Evolutionary conservation across 2,888 invertebrate genomes (phyloP).

Genomic region (Hofmannophila pseudospretella): DNA sequence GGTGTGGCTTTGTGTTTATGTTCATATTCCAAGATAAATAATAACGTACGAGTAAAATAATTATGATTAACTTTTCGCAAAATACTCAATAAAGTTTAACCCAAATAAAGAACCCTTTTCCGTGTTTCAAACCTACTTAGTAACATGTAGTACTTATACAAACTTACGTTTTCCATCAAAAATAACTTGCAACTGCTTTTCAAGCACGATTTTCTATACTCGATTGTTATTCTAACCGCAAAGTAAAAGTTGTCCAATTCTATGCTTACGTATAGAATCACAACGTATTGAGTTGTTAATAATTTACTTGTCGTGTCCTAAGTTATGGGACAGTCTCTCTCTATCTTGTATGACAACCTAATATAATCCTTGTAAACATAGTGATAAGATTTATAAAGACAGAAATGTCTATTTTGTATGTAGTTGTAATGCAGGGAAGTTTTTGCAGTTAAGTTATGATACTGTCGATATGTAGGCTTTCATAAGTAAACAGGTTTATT

Average conservation of each 20-base stretch:
- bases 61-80: no score
- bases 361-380: not conserved
- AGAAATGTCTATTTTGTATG: not conserved
- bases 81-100: no score
- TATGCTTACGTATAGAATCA: slow-evolving; percentile 16
- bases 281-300: slow-evolving; percentile 25
- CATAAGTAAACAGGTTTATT: no score
- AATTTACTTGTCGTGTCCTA: slow-evolving; percentile 21
- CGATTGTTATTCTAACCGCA: not conserved
- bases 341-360: slow-evolving; percentile 3
- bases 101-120: not conserved
- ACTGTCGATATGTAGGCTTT: not conserved
- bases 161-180: not conserved
- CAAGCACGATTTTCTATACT: not conserved
- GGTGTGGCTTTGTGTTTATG: no score
- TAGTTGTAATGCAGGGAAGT: not conserved
- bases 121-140: not conserved
- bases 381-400: slow-evolving; percentile 1
- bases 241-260: slow-evolving; percentile 14
- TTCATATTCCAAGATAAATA: no score
- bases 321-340: slow-evolving; percentile 13
- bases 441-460: not conserved
- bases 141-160: not conserved
- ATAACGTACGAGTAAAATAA: no score
- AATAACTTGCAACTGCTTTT: not conserved